Evolutionary conservation across 2,113 vertebrate genomes (phyloP).

Genomic region (Canis aureus): DNA sequence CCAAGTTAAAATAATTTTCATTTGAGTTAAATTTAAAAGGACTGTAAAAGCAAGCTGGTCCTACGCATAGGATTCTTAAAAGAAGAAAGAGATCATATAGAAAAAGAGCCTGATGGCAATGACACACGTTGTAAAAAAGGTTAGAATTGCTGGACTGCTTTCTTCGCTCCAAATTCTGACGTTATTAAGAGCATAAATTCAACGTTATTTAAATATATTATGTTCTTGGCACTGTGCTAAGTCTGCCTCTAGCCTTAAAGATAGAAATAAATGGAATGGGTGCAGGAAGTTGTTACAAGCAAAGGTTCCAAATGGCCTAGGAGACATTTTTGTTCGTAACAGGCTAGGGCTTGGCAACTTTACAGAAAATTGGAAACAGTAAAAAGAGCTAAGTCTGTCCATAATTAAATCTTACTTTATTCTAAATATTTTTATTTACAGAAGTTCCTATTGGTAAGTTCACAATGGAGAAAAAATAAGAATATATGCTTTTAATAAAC

Average conservation of each 20-base stretch:
- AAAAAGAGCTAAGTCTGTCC: not conserved
- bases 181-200: slow-evolving; percentile 53
- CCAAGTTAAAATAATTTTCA: slow-evolving; percentile 31
- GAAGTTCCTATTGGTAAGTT: not conserved
- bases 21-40: slow-evolving; percentile 5
- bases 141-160: not conserved
- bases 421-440: slow-evolving; percentile 45
- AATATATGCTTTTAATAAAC: slow-evolving; percentile 42
- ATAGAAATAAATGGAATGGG: slow-evolving; percentile 64
- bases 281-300: slow-evolving; percentile 53
- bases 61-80: not conserved
- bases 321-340: slow-evolving; percentile 42
- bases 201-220: slow-evolving; percentile 64
- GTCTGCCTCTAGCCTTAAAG: slow-evolving; percentile 69
- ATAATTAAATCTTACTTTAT: slow-evolving; percentile 21
- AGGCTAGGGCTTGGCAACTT: slow-evolving; percentile 5
- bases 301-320: slow-evolving; percentile 37
- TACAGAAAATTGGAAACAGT: slow-evolving; percentile 26
- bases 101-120: not conserved
- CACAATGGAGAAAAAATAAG: not conserved
- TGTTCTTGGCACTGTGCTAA: slow-evolving; percentile 59
- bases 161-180: not conserved
- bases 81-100: not conserved
- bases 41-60: not conserved
- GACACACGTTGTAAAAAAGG: not conserved